Evolutionary conservation across 2,113 vertebrate genomes (phyloP).

Genomic region (Brachypodius melanocephalos): DNA sequence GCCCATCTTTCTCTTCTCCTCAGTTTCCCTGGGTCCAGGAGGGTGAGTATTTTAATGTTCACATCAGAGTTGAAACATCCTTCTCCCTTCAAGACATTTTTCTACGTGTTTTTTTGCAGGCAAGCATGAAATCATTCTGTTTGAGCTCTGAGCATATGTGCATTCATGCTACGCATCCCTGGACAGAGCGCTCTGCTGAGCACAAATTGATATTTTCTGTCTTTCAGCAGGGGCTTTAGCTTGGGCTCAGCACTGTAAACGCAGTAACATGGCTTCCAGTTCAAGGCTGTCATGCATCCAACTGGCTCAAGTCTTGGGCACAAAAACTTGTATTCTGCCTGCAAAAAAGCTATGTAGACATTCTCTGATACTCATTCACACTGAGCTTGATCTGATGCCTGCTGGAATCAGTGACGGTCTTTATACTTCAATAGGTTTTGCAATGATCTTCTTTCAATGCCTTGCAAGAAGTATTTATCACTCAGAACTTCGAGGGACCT

Average conservation of each 20-base stretch:
- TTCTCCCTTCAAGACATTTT: constrained; percentile 8
- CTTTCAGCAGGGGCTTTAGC: constrained; percentile 39
- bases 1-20: neutral
- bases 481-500: constrained; percentile 28
- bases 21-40: neutral
- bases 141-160: neutral
- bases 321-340: constrained; percentile 29
- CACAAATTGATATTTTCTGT: constrained; percentile 49
- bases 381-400: constrained; percentile 39
- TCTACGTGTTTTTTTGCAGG: constrained; percentile 29
- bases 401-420: constrained; percentile 5
- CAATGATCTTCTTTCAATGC: constrained; percentile 9
- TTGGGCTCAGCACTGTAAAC: constrained; percentile 4
- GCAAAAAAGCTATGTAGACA: constrained; percentile 46
- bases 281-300: constrained; percentile 50
- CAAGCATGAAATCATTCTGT: constrained; percentile 38
- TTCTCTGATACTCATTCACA: constrained; percentile 51
- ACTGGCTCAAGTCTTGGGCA: constrained; percentile 35
- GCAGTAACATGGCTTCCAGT: constrained; percentile 47
- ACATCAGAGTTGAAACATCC: neutral
- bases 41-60: neutral
- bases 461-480: neutral
- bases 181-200: neutral
- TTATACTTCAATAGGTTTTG: constrained; percentile 47
- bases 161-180: neutral